These are phyloP conservation scores for Rhopalosiphum maidis DNA, from an alignment of 1,140 invertebrate genomes.

Conservation along the genomic window DNA sequence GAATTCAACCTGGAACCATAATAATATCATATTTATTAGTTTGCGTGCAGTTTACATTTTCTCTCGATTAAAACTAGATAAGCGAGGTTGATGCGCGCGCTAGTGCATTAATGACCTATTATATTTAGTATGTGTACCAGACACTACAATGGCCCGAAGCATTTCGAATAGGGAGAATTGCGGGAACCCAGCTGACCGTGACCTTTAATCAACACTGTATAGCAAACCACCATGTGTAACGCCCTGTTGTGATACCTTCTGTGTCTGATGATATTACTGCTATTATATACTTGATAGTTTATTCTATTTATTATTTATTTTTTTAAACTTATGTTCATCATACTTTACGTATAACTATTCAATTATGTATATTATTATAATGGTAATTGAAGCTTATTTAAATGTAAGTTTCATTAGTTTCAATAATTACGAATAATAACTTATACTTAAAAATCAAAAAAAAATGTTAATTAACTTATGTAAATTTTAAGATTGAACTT, in stretches of 20 bases:
- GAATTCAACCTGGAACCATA: not conserved
- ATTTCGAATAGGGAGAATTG: slow-evolving; percentile 40
- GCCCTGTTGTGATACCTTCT: slow-evolving; percentile 34
- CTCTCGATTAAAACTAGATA: slow-evolving; percentile 43
- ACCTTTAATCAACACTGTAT: slow-evolving; percentile 50
- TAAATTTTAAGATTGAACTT: not conserved
- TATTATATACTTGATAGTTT: not conserved
- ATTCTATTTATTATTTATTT: slow-evolving; percentile 16
- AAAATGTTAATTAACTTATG: not conserved
- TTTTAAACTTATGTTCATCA: not conserved
- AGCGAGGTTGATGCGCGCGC: slow-evolving; percentile 39
- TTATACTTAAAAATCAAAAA: not conserved
- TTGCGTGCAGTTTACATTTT: slow-evolving; percentile 21
- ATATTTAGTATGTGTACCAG: slow-evolving; percentile 38
- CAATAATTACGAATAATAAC: not conserved
- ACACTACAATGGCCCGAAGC: slow-evolving; percentile 13
- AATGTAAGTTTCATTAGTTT: not conserved
- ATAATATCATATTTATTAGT: slow-evolving; percentile 27
- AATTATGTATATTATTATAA: not conserved
- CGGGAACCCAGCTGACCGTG: slow-evolving; percentile 49
- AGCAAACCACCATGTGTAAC: slow-evolving; percentile 40
- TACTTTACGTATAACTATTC: not conserved
- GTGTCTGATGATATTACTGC: not conserved
- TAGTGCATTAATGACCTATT: slow-evolving; percentile 42
- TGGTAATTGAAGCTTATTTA: not conserved